Evolutionary conservation across 2,888 invertebrate species (phyloP), one percentile per base, ranked within the genome.

Genomic region (Hedychridium roseum): DNA sequence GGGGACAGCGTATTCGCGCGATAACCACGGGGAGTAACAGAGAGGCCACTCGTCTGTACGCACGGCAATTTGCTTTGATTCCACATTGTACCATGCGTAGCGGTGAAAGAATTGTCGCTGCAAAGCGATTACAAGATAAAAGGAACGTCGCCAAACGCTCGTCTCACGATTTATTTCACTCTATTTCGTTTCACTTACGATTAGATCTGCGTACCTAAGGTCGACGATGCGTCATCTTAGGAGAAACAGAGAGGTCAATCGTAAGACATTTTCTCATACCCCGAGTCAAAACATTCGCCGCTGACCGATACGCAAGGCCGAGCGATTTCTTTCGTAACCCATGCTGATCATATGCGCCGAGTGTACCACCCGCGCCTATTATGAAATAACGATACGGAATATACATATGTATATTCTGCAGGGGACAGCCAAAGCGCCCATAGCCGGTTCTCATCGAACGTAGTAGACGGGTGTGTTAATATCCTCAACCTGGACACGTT

Each of bases 31-130:
- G n/a, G n/a, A n/a, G n/a, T n/a, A n/a, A n/a, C n/a, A n/a, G n/a
- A n/a, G n/a, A 43, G 12, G 35, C 47, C 38, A 43, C 59, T 52
- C 53, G 55, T 40, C 45, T 41, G 61, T 66, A 65, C 69, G 66
- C 68, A 60, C 69, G 60, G 59, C 60, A 66, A 71, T 71, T 71
- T 69, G 57, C 65, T 61, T 66, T 57, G 59, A 66, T 70, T 71
- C 64, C 63, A 61, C 66, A 64, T 60, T 61, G 61, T 59, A 63
- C 67, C 66, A 60, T 65, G 66, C 66, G 62, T 48, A 60, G 57
- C 62, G 50, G 66, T 46, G 53, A 62, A 60, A 64, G 50, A 57
- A 58, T 64, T 59, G 64, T 43, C 65, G 43, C 7, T 7, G 45
- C 15, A 27, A 26, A 39, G 26, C 32, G 39, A 39, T 45, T 39